Base-by-base conservation (phyloP, 2,888 invertebrate species). In the Gibbula magus region DNA sequence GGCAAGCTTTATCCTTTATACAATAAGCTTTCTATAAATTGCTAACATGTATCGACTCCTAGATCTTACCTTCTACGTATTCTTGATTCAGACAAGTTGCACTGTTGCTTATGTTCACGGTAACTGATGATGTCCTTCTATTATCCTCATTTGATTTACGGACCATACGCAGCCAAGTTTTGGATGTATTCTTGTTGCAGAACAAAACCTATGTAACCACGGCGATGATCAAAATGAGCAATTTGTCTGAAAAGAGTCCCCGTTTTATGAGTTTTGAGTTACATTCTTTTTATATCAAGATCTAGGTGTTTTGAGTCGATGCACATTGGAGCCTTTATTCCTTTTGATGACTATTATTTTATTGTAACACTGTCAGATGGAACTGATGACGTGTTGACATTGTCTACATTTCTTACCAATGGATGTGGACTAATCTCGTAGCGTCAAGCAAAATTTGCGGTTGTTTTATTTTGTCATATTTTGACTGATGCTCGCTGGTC, bases 361-460 rank as follows among this genome's bases (percentile, higher is more conserved):
- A 61, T 61, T 25, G 61, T 29, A 61, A 61, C 29, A 25, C 61
- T 45, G 13, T 18, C 61, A 61, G 61, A 16, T 25, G 22, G 61
- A 29, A 61, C 61, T 61, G 61, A 61, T 29, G 25, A 29, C 13
- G 61, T 22, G 29, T 61, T 61, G 29, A 61, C n/a, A 25, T 45
- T 45, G 16, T 25, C 61, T 61, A 22, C 16, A 29, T 61, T 61
- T 61, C 61, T 61, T 61, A 61, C 61, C 61, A 61, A 61, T 61
- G 61, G 61, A 61, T 61, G 61, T 61, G 29, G 61, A 25, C 61
- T 29, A 61, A 29, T 29, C 25, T 29, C 25, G 61, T 29, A 61
- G 61, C 61, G 61, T 61, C 61, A 61, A 61, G 61, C 61, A 61
- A 61, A 61, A 61, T 61, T 61, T 61, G 61, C 61, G 5, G 61